These are phyloP conservation scores for Scolopax bukidnonensis DNA, from an alignment of 2,797 vertebrate genomes.

Conservation along the genomic window DNA sequence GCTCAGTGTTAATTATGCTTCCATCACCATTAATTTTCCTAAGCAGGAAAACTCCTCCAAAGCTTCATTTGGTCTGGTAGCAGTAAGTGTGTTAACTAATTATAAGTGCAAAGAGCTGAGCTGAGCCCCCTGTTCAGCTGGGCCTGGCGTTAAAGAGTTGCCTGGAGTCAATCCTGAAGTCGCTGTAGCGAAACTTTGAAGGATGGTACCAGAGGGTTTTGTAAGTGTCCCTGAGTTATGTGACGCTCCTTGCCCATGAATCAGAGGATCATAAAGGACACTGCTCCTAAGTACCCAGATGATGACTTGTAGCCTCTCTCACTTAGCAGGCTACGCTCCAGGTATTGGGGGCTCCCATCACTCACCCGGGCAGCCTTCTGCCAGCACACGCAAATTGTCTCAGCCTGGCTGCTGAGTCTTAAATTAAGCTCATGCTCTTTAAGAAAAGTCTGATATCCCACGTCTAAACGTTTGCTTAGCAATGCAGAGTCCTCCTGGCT, in stretches of 20 bases:
- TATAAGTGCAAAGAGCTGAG: not conserved
- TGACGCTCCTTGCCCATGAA: slow-evolving; percentile 40
- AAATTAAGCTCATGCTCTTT: slow-evolving; percentile 2
- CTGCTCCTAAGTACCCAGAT: slow-evolving; percentile 18
- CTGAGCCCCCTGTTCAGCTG: not conserved
- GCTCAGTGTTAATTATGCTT: not conserved
- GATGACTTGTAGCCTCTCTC: slow-evolving; percentile 32
- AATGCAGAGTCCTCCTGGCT: not conserved
- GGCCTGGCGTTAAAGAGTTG: not conserved
- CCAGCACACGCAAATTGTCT: not conserved
- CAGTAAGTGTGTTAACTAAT: not conserved
- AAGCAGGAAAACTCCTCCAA: not conserved
- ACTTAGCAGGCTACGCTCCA: not conserved
- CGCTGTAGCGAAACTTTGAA: slow-evolving; percentile 3
- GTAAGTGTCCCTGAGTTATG: slow-evolving; percentile 49
- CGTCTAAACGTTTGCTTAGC: slow-evolving; percentile 13
- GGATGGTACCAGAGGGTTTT: slow-evolving; percentile 37
- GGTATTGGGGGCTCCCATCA: slow-evolving; percentile 31
- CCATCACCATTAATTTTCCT: not conserved
- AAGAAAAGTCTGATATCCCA: not conserved
- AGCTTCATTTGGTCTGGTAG: not conserved
- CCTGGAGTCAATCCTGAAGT: not conserved
- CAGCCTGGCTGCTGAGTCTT: not conserved
- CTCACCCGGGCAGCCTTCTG: slow-evolving; percentile 13
- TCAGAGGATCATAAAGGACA: slow-evolving; percentile 58